Base-by-base conservation (phyloP, 2,888 invertebrate species). In the Nephrocerus scutellatus region DNA sequence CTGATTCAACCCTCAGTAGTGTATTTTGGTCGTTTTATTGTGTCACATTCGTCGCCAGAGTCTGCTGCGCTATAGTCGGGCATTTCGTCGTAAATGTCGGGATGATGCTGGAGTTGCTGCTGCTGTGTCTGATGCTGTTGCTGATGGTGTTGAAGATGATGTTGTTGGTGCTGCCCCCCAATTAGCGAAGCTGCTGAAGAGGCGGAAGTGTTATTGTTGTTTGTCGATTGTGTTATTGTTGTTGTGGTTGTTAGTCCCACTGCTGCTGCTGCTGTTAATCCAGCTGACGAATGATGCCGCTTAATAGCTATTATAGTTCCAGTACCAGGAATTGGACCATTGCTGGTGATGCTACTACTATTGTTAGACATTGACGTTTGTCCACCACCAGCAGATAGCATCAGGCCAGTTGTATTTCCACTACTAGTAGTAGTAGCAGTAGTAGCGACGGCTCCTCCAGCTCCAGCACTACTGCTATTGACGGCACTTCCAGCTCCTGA, bases 21-120 rank as follows among this genome's bases (percentile, higher is more conserved):
- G 47, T 62, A 67, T 55, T 66, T 67, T 46, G 63, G 57, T 46
- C 66, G 57, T 55, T 64, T 70, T 57, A 60, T 52, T 30, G 56
- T 55, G 43, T 64, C 65, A 46, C 53, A 55, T 40, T 67, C 66
- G 44, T 66, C 66, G n/a, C 54, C 54, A 38, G 55, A 53, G 37
- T 61, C 63, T 38, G 59, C 59, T 31, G 62, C 64, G 46, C 61
- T 65, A 40, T 62, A 65, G 46, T 66, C 65, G 37, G 64, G 64
- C 49, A 60, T 49, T 44, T 66, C 66, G 37, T 66, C 65, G 36
- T 63, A 65, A 18, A 61, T 57, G 49, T 63, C 60, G 48, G 57
- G 60, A 35, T 60, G 51, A 54, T 62, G 61, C 37, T 52, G 46
- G 36, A 50, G 47, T 39, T 43, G 54, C 33, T 48, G 43, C 37